Conservation (phyloP, 1,140 invertebrate genomes). For the Drosophila aff. region DNA sequence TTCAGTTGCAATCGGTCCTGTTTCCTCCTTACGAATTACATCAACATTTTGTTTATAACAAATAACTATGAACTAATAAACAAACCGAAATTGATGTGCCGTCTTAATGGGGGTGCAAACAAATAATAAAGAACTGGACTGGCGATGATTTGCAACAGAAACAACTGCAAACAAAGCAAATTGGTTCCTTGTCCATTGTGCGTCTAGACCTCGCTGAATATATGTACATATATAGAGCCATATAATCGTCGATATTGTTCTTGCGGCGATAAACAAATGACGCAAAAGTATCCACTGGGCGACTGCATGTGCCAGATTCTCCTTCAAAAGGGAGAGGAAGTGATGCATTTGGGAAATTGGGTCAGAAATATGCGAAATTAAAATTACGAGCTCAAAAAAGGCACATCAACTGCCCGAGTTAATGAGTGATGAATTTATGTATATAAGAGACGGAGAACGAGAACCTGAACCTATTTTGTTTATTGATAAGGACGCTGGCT, state of each 20-base stretch:
- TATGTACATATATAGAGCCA: slow-evolving; percentile 34
- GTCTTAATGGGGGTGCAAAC: slow-evolving; percentile 30
- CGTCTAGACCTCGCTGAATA: slow-evolving; percentile 31
- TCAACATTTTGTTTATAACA: slow-evolving; percentile 49
- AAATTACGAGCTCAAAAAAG: slow-evolving; percentile 35
- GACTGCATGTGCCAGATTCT: slow-evolving; percentile 39
- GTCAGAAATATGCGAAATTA: slow-evolving; percentile 66
- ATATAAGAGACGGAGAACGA: slow-evolving; percentile 14
- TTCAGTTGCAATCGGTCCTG: not conserved
- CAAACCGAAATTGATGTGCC: slow-evolving; percentile 26
- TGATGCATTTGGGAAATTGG: slow-evolving; percentile 61
- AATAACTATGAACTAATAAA: slow-evolving; percentile 37
- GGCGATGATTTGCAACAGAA: slow-evolving; percentile 37
- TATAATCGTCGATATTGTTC: slow-evolving; percentile 49
- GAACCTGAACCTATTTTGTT: slow-evolving; percentile 18
- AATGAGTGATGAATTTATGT: slow-evolving; percentile 44
- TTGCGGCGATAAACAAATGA: slow-evolving; percentile 63
- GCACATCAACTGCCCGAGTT: slow-evolving; percentile 1
- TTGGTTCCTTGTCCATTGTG: slow-evolving; percentile 60
- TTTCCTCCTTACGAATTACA: slow-evolving; percentile 34
- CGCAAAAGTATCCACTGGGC: slow-evolving; percentile 55
- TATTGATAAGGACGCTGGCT: slow-evolving; percentile 35
- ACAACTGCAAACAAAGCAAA: slow-evolving; percentile 55
- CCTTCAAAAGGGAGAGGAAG: slow-evolving; percentile 47
- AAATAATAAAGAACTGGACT: slow-evolving; percentile 40